Base-by-base conservation (phyloP, 2,888 invertebrate genomes). In the Aquatica leii region DNA sequence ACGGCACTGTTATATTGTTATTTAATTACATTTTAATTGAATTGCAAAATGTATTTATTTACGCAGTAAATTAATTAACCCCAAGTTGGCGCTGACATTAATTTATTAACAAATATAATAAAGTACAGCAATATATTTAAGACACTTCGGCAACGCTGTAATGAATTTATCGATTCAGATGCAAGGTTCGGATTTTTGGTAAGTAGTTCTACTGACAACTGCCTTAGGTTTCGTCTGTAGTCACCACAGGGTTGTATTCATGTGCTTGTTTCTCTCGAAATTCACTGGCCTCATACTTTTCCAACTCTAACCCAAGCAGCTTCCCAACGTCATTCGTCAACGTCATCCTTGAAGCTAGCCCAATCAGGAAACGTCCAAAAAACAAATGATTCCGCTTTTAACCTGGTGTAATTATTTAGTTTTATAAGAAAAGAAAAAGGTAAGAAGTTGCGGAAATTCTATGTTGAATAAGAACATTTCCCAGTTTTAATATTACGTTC, bases 331-430 rank as follows among this genome's bases (percentile, higher is more conserved):
- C 58, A 70, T 70, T 61, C 67, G 68, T 70, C 70, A 70, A 70
- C 67, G 70, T 70, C 70, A 62, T 54, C 61, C 59, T 64, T 64
- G 58, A 52, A 64, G 65, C 62, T 65, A 56, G 66, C 62, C 67
- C 69, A 70, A 70, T 70, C 69, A 67, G 69, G 62, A 70, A 66
- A 69, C 62, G 69, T 70, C 69, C 57, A 53, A 67, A 70, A 65
- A 69, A 70, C 68, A 69, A 69, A 69, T 68, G 69, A 69, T 68
- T 63, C 53, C 60, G 62, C 63, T 65, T 63, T 67, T 65, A 65
- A 59, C 65, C 54, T 55, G 48, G 58, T 40, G 59, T 61, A 65
- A 62, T 65, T 65, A 62, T 65, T 65, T 62, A 57, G 56, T 58
- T 61, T 61, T 59, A 59, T 63, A 59, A 63, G 59, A 35, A 58